Percentiles rank a stretch among this genome's conserved stretches.
These are phyloP conservation scores for Chaunax sp. DNA, from an alignment of 2,797 vertebrate species.

Conservation along the genomic window DNA sequence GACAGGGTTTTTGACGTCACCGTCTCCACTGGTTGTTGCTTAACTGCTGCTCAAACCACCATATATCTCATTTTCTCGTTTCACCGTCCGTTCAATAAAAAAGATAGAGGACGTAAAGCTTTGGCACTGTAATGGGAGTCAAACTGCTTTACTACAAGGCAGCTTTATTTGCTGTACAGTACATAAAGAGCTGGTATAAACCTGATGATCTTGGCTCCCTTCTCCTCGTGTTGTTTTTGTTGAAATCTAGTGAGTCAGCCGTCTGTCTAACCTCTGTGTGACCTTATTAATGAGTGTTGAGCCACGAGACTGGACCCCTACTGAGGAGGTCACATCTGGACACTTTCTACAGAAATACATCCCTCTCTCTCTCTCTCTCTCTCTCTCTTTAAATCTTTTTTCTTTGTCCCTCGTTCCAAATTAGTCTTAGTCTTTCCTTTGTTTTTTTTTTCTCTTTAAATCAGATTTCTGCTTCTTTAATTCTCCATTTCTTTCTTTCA, in stretches of 20 bases:
- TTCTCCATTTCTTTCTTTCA: too few species aligned
- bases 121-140: not conserved
- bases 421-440: too few species aligned
- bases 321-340: slow-evolving; percentile 78
- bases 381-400: slow-evolving; percentile 21
- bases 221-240: slow-evolving; percentile 55
- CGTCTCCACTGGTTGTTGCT: not conserved
- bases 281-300: slow-evolving; percentile 81
- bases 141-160: not conserved
- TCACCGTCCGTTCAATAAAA: too few species aligned
- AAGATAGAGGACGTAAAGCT: not conserved
- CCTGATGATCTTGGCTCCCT: slow-evolving; percentile 43
- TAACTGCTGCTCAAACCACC: not conserved
- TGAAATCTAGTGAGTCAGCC: slow-evolving; percentile 75
- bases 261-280: slow-evolving; percentile 75
- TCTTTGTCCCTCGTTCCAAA: not conserved
- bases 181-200: slow-evolving; percentile 1
- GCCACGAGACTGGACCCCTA: slow-evolving; percentile 72
- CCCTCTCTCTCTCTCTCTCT: slow-evolving; percentile 39
- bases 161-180: too few species aligned
- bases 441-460: not conserved
- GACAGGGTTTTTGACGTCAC: not conserved
- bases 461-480: not conserved
- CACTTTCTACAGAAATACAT: slow-evolving; percentile 70
- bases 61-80: not conserved